These are phyloP conservation scores for Temnothorax ravouxi DNA, from an alignment of 2,888 invertebrate genomes.

Conservation along the genomic window DNA sequence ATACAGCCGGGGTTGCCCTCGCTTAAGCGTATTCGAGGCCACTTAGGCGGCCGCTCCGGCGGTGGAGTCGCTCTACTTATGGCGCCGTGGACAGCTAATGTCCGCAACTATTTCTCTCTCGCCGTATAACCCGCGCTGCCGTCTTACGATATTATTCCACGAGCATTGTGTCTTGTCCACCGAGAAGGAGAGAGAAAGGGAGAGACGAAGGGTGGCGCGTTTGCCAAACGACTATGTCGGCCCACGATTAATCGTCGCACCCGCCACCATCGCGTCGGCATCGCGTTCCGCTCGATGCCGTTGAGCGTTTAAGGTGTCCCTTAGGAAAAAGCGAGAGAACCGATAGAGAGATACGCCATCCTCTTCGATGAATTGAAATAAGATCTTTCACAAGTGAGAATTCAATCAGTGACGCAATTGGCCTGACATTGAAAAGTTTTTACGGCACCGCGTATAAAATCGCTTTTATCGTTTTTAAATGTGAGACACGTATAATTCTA, in stretches of 20 bases:
- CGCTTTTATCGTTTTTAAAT: not conserved
- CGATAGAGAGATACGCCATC: not conserved
- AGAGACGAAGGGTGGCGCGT: slow-evolving; percentile 47
- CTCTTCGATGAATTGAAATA: not conserved
- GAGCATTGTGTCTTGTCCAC: slow-evolving; percentile 68
- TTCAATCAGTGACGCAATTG: slow-evolving; percentile 8
- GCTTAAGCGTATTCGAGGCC: slow-evolving; percentile 78
- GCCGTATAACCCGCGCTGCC: slow-evolving; percentile 50
- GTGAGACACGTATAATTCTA: not conserved
- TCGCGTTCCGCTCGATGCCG: slow-evolving; percentile 47
- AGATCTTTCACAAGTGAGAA: not conserved
- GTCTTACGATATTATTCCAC: slow-evolving; percentile 73
- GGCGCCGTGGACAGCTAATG: slow-evolving; percentile 79
- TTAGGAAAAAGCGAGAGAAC: slow-evolving; percentile 11
- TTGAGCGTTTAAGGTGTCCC: not conserved
- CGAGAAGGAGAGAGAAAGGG: not conserved
- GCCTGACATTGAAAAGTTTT: not conserved
- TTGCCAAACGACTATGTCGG: slow-evolving; percentile 67
- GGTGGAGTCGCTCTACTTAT: slow-evolving; percentile 74
- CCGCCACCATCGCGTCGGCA: slow-evolving; percentile 35
- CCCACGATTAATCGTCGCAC: slow-evolving; percentile 70
- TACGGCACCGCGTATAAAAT: not conserved
- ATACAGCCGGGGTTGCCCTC: slow-evolving; percentile 66
- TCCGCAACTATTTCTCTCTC: slow-evolving; percentile 75
- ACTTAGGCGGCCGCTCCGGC: slow-evolving; percentile 74